These are phyloP conservation scores for Ennomos erosarius DNA, from an alignment of 2,888 invertebrate species.

Conservation along the genomic window DNA sequence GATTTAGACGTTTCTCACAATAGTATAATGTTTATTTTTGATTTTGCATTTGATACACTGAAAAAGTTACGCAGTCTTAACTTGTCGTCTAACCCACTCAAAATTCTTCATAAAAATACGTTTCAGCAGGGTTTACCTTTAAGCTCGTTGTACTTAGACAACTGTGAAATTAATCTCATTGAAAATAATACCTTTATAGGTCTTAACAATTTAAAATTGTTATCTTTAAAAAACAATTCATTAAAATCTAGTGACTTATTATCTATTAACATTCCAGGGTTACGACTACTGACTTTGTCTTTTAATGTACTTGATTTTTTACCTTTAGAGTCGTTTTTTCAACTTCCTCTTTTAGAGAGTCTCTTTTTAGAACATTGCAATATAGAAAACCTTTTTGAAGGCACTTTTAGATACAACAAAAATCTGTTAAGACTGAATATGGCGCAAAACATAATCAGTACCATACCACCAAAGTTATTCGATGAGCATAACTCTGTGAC, in stretches of 20 bases:
- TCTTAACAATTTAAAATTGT: slow-evolving; percentile 90
- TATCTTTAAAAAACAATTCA: slow-evolving; percentile 91
- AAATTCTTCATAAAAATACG: slow-evolving; percentile 88
- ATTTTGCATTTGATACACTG: slow-evolving; percentile 90
- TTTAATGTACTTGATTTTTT: slow-evolving; percentile 92
- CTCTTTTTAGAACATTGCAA: slow-evolving; percentile 89
- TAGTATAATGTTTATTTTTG: slow-evolving; percentile 87
- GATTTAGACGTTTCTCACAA: slow-evolving; percentile 92
- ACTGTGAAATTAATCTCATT: slow-evolving; percentile 90
- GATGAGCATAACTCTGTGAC: slow-evolving; percentile 88
- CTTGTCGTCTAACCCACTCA: slow-evolving; percentile 91
- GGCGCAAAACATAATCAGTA: slow-evolving; percentile 88
- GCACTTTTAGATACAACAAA: slow-evolving; percentile 90
- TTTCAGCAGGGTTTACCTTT: slow-evolving; percentile 92
- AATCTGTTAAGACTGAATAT: slow-evolving; percentile 90
- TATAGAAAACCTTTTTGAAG: slow-evolving; percentile 88
- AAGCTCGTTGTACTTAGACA: slow-evolving; percentile 89
- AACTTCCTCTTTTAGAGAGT: slow-evolving; percentile 91
- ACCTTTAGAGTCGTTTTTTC: slow-evolving; percentile 88
- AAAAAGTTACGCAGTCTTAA: slow-evolving; percentile 92
- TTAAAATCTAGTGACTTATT: slow-evolving; percentile 88
- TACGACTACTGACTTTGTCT: slow-evolving; percentile 90
- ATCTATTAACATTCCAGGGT: slow-evolving; percentile 90
- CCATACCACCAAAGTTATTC: slow-evolving; percentile 88
- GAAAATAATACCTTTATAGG: slow-evolving; percentile 91